Conservation (phyloP, 1,140 invertebrate genomes). For the Formica exsecta region DNA sequence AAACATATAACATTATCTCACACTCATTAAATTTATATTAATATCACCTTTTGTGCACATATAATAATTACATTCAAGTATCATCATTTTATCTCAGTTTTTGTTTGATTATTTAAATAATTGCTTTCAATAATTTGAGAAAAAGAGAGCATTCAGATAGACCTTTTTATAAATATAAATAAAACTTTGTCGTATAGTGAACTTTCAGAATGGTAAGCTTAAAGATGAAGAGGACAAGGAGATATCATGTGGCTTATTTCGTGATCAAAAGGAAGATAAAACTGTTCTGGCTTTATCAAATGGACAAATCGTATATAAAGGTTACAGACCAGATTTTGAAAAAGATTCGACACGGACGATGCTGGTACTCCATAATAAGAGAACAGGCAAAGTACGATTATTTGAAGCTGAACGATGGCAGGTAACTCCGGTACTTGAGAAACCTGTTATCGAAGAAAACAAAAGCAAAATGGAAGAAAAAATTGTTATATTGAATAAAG, state of each 20-base stretch:
- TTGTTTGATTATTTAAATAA: neutral
- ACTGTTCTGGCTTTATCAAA: slow-evolving; percentile 81
- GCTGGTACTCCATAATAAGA: slow-evolving; percentile 83
- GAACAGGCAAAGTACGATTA: slow-evolving; percentile 80
- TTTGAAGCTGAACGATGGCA: slow-evolving; percentile 81
- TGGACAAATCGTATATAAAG: slow-evolving; percentile 82
- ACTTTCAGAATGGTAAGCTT: slow-evolving; percentile 83
- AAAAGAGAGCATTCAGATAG: neutral
- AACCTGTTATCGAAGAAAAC: slow-evolving; percentile 53
- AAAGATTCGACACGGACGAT: slow-evolving; percentile 80
- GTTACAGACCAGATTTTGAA: slow-evolving; percentile 77
- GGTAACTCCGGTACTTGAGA: slow-evolving; percentile 81
- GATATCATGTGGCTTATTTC: slow-evolving; percentile 81
- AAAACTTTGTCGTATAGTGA: slow-evolving; percentile 76
- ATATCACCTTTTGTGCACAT: neutral
- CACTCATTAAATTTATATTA: slow-evolving; percentile 26
- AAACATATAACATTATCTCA: neutral
- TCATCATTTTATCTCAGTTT: neutral
- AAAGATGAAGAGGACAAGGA: slow-evolving; percentile 79
- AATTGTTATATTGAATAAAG: slow-evolving; percentile 82
- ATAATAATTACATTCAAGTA: neutral
- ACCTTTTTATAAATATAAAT: neutral
- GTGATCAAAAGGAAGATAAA: slow-evolving; percentile 75
- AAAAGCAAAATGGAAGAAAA: slow-evolving; percentile 64
- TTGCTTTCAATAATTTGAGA: neutral